These are phyloP conservation scores for Aporophyla lueneburgensis DNA, from an alignment of 2,888 invertebrate genomes.

Conservation along the genomic window DNA sequence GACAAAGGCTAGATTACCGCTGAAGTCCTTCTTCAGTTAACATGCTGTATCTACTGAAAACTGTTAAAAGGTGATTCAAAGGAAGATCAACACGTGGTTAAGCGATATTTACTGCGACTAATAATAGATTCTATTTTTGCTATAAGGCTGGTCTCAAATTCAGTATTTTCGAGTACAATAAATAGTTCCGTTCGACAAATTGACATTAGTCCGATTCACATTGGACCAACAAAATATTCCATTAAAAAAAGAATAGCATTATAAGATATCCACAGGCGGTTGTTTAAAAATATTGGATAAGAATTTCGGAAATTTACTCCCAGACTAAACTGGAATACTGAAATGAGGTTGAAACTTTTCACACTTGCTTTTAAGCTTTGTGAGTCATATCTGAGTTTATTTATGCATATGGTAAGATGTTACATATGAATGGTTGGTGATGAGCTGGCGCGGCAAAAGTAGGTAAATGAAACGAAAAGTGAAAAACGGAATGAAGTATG, in stretches of 20 bases:
- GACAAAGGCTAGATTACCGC: neutral
- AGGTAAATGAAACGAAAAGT: neutral
- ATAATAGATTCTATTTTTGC: slow-evolving; percentile 34
- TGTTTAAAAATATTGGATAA: neutral
- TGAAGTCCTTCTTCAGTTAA: neutral
- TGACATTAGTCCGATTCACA: slow-evolving; percentile 3
- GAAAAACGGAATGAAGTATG: neutral
- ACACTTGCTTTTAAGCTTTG: slow-evolving; percentile 58
- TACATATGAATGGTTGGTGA: neutral
- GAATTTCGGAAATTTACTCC: slow-evolving; percentile 53
- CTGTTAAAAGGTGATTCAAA: neutral
- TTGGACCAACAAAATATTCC: neutral
- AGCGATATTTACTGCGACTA: neutral
- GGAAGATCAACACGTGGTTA: neutral
- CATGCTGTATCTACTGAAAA: too few species aligned
- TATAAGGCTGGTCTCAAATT: slow-evolving; percentile 9
- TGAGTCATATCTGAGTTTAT: slow-evolving; percentile 32
- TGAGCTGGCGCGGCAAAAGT: neutral
- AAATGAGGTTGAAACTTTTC: slow-evolving; percentile 76
- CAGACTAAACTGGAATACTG: slow-evolving; percentile 70
- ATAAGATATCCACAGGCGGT: neutral
- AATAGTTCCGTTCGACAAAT: neutral
- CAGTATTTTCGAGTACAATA: neutral
- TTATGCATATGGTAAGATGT: slow-evolving; percentile 22
- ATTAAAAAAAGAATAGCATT: neutral